Percentiles rank a stretch among this genome's conserved stretches.
Conservation (phyloP, 1,140 invertebrate species). For the Oreohelix idahoensis region DNA sequence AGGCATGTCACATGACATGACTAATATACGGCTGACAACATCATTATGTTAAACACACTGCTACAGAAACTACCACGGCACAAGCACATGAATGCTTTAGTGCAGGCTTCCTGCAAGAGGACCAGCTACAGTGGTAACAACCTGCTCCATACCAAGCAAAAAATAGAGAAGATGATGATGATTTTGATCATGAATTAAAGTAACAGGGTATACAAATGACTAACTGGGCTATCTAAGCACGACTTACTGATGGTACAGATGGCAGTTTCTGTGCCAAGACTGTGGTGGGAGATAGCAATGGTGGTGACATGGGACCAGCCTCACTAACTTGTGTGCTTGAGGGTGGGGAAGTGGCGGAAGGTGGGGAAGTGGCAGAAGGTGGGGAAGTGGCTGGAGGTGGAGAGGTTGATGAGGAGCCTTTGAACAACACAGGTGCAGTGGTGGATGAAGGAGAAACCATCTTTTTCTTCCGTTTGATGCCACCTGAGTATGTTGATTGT, state of each 20-base stretch:
- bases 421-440: neutral
- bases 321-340: conserved; percentile 5
- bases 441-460: conserved; percentile 73
- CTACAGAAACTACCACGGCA: too few species aligned
- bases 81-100: too few species aligned
- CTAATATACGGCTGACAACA: too few species aligned
- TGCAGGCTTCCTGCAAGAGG: too few species aligned
- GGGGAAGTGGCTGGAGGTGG: conserved; percentile 45
- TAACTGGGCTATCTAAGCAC: too few species aligned
- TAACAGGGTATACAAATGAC: too few species aligned
- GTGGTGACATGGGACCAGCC: conserved; percentile 23
- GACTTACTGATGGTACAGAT: conserved; percentile 67
- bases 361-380: conserved; percentile 44
- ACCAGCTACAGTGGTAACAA: too few species aligned
- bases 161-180: too few species aligned
- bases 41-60: too few species aligned
- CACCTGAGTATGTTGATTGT: conserved; percentile 45
- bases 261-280: conserved; percentile 61
- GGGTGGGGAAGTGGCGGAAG: conserved; percentile 39
- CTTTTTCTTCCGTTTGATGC: conserved; percentile 77
- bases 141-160: too few species aligned
- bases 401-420: neutral
- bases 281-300: conserved; percentile 56
- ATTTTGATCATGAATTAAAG: too few species aligned
- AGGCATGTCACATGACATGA: too few species aligned